These are phyloP conservation scores for Lagenorhynchus albirostris DNA, from an alignment of 2,113 vertebrate species.

Conservation along the genomic window DNA sequence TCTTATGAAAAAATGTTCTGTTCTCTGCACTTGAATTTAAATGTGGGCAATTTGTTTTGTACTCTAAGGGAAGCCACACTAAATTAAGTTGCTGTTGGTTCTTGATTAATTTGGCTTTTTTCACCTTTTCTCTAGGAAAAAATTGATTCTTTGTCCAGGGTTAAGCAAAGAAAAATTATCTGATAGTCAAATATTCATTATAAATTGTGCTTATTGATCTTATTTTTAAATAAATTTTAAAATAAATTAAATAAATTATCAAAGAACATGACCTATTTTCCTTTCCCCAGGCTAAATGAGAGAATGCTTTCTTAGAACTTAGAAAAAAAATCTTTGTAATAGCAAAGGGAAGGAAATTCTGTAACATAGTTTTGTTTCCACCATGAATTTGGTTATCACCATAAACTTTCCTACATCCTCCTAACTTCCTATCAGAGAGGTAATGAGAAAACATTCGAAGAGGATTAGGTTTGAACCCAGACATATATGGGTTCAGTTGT, in stretches of 20 bases:
- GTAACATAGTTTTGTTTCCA: background rate
- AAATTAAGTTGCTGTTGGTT: slow-evolving; percentile 46
- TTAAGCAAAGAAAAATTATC: slow-evolving; percentile 47
- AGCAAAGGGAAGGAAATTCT: slow-evolving; percentile 6
- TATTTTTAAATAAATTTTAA: slow-evolving; percentile 32
- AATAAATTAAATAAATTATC: slow-evolving; percentile 23
- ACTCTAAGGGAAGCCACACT: slow-evolving; percentile 8
- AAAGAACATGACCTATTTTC: slow-evolving; percentile 21
- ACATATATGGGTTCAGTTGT: background rate
- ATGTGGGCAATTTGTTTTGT: slow-evolving; percentile 37
- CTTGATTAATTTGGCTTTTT: slow-evolving; percentile 27
- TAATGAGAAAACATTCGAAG: background rate
- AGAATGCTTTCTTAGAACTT: background rate
- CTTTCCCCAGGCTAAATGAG: background rate
- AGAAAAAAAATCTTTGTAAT: background rate
- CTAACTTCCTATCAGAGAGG: background rate
- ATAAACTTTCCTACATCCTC: background rate
- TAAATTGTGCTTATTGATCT: slow-evolving; percentile 43
- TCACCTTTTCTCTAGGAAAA: background rate
- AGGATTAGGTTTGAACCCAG: background rate
- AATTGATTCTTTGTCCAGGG: slow-evolving; percentile 21
- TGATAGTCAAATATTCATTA: slow-evolving; percentile 48
- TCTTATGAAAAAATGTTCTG: slow-evolving; percentile 48
- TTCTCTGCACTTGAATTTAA: slow-evolving; percentile 39
- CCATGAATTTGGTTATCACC: background rate